Conservation (phyloP, 2,888 invertebrate species). For the Blastobasis adustella region DNA sequence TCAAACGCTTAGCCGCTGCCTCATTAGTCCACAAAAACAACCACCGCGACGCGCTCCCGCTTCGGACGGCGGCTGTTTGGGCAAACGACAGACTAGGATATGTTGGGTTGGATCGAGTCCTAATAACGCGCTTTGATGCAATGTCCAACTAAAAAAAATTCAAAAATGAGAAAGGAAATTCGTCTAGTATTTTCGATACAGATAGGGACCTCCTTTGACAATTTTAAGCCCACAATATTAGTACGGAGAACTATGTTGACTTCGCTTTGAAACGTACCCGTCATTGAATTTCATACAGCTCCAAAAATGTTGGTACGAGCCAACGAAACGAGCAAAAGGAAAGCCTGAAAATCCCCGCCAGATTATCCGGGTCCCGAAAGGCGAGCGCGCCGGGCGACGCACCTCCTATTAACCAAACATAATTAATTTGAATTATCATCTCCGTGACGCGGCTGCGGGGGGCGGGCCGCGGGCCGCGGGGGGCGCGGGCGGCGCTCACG, state of each 20-base stretch:
- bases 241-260: neutral
- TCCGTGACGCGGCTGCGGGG: slow-evolving; percentile 2
- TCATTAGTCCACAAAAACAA: slow-evolving; percentile 36
- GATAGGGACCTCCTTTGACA: too few relatives aligned
- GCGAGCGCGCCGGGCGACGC: too few relatives aligned
- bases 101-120: too few relatives aligned
- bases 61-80: slow-evolving; percentile 5
- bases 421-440: slow-evolving; percentile 64
- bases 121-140: too few relatives aligned
- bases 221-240: neutral
- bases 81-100: neutral
- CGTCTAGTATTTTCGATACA: too few relatives aligned
- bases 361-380: too few relatives aligned
- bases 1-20: slow-evolving; percentile 42
- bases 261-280: neutral
- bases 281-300: too few relatives aligned
- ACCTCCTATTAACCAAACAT: slow-evolving; percentile 54
- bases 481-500: neutral
- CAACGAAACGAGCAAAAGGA: too few relatives aligned
- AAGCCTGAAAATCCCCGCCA: too few relatives aligned
- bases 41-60: slow-evolving; percentile 7
- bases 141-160: too few relatives aligned
- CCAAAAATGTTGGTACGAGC: too few relatives aligned
- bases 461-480: slow-evolving; percentile 10
- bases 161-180: neutral